A percentile compares a stretch with the other conserved stretches of the same genome.
Conservation (phyloP, 1,140 invertebrate species). For the Oreohelix idahoensis region DNA sequence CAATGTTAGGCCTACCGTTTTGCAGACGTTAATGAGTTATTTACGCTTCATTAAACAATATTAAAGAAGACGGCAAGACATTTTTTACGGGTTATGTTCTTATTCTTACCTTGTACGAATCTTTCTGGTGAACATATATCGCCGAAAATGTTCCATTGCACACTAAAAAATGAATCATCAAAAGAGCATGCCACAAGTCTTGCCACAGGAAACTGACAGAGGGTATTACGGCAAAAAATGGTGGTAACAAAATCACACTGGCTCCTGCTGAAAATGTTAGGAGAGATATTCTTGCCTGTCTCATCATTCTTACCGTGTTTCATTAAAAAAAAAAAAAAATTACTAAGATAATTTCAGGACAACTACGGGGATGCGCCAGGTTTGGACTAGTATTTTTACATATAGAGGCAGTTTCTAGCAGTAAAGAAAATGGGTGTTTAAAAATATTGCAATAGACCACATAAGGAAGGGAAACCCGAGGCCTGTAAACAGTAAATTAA, state of each 20-base stretch:
- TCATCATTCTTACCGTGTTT: background rate
- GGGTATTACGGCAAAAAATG: background rate
- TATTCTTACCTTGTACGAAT: conserved; percentile 32
- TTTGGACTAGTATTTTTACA: no score
- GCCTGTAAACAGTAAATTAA: no score
- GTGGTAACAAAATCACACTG: conserved; percentile 10
- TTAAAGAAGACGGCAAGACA: no score
- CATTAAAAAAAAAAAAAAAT: background rate
- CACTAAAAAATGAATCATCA: conserved; percentile 36
- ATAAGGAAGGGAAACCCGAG: no score
- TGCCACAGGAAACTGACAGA: conserved; percentile 23
- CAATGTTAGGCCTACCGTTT: no score
- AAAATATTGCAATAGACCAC: no score
- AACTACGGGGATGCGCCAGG: no score
- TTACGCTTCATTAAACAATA: no score
- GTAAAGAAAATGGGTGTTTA: background rate
- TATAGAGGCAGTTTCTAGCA: background rate
- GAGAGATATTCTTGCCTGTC: conserved; percentile 32
- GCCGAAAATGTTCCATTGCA: conserved; percentile 32
- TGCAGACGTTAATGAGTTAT: no score
- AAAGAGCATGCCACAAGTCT: conserved; percentile 32
- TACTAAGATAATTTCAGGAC: no score
- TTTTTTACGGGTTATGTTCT: no score
- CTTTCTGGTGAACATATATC: conserved; percentile 34
- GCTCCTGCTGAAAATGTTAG: conserved; percentile 5